Conservation (phyloP, 2,888 invertebrate genomes). For the Morpho deidamia region DNA sequence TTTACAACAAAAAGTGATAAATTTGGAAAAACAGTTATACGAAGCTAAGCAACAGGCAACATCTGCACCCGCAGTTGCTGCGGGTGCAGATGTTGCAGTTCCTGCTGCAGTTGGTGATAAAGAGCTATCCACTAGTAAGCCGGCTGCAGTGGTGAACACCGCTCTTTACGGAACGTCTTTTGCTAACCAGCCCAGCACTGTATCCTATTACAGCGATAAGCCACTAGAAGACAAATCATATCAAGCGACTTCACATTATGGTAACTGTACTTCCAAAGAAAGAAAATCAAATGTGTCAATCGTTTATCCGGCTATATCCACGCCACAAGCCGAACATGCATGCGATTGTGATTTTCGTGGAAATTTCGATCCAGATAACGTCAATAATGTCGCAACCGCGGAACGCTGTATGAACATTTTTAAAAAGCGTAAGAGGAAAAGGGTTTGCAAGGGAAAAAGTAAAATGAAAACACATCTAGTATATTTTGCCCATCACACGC, state of each 20-base stretch:
- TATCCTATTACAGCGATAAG: constrained; percentile 8
- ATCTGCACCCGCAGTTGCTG: background rate
- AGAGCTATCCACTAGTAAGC: background rate
- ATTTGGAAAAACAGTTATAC: constrained; percentile 50
- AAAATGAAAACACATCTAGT: constrained; percentile 36
- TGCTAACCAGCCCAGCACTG: constrained; percentile 4
- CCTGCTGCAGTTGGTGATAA: background rate
- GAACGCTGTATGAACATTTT: constrained; percentile 26
- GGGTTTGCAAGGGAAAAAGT: constrained; percentile 25
- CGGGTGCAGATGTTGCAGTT: too few species aligned
- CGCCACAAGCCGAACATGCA: constrained; percentile 1
- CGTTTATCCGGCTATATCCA: constrained; percentile 16
- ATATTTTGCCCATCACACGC: constrained; percentile 42
- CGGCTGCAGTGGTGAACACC: constrained; percentile 8
- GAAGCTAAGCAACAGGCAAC: constrained; percentile 20
- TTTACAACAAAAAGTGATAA: constrained; percentile 55
- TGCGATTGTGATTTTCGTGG: constrained; percentile 4
- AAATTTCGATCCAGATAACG: background rate
- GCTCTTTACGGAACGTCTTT: constrained; percentile 5
- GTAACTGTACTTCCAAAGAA: constrained; percentile 11
- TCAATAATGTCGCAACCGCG: background rate
- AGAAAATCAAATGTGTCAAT: constrained; percentile 25
- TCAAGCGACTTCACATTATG: constrained; percentile 4
- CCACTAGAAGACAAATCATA: constrained; percentile 1
- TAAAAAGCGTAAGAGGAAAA: constrained; percentile 32